These are phyloP conservation scores for Dolichoris vasculosae DNA, from an alignment of 1,140 invertebrate species.

Conservation along the genomic window DNA sequence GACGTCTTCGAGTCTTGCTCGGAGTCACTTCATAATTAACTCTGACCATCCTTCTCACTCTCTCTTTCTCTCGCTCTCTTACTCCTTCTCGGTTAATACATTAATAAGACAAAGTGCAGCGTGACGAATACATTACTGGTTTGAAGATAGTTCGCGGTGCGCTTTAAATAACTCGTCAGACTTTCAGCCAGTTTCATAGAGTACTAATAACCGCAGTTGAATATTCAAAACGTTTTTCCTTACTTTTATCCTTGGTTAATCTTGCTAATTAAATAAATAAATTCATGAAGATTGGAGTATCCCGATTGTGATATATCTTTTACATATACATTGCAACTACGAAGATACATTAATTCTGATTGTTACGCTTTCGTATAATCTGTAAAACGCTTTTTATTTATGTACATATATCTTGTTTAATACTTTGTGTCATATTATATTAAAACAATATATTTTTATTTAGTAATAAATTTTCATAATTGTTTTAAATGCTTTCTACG, in stretches of 20 bases:
- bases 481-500: background rate
- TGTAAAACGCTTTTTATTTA: background rate
- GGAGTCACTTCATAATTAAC: constrained; percentile 58
- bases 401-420: background rate
- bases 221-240: constrained; percentile 43
- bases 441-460: background rate
- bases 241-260: constrained; percentile 5
- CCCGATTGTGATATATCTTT: background rate
- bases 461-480: background rate
- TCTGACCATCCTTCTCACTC: constrained; percentile 31
- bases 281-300: constrained; percentile 14
- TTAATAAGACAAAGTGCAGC: constrained; percentile 63
- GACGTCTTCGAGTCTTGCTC: constrained; percentile 57
- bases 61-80: background rate
- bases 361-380: constrained; percentile 6
- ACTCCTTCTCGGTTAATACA: constrained; percentile 57
- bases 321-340: background rate
- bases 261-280: constrained; percentile 50
- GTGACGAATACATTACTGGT: constrained; percentile 62
- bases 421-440: background rate
- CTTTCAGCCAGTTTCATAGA: constrained; percentile 46
- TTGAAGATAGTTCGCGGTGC: constrained; percentile 56
- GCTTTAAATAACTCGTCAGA: constrained; percentile 58
- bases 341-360: background rate
- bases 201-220: constrained; percentile 60